phyloP scores from a whole-genome alignment of 30 jellyfish, hydroid and myxozoan species.

The Aurelia sp. region DNA sequence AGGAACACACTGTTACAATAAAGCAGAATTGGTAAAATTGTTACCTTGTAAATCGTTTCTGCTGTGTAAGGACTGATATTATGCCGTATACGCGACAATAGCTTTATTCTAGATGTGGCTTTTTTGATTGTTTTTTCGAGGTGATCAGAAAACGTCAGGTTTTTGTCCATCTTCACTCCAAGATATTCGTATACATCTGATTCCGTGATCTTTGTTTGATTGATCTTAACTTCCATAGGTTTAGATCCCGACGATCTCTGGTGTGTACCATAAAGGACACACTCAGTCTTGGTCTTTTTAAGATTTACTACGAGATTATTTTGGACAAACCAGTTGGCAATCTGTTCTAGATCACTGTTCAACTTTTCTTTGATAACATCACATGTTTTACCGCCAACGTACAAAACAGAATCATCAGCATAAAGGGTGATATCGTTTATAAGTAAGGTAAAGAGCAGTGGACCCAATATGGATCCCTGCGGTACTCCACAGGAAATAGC shows the following conservation, averaged over 20 bases:
- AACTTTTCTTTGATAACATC: constrained; percentile 16
- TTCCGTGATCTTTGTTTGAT: constrained; percentile 23
- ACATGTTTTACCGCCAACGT: too few relatives aligned
- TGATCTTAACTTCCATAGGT: too few relatives aligned
- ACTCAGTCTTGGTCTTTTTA: constrained; percentile 42
- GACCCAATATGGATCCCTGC: constrained; percentile 2
- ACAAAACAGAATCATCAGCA: too few relatives aligned
- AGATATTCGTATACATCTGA: constrained; percentile 50
- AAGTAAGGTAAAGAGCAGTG: constrained; percentile 43
- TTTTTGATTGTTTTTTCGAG: constrained; percentile 9
- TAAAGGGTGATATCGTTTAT: background rate
- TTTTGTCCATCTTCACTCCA: constrained; percentile 72
- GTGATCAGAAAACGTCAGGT: constrained; percentile 63
- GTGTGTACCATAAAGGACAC: background rate
- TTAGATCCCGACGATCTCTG: too few relatives aligned
- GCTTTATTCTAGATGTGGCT: too few relatives aligned
- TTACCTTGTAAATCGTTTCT: constrained; percentile 36
- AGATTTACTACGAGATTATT: constrained; percentile 39
- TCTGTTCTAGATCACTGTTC: constrained; percentile 46
- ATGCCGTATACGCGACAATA: too few relatives aligned
- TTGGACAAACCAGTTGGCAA: constrained; percentile 63
- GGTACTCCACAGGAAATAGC: constrained; percentile 34
- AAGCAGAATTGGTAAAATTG: constrained; percentile 50
- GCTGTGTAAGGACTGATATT: constrained; percentile 47
- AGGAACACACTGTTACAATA: constrained; percentile 49